A percentile compares a stretch with the other conserved stretches of the same genome.
These are phyloP conservation scores for Neotragus pygmaeus DNA, from an alignment of 2,113 vertebrate genomes.

Conservation along the genomic window DNA sequence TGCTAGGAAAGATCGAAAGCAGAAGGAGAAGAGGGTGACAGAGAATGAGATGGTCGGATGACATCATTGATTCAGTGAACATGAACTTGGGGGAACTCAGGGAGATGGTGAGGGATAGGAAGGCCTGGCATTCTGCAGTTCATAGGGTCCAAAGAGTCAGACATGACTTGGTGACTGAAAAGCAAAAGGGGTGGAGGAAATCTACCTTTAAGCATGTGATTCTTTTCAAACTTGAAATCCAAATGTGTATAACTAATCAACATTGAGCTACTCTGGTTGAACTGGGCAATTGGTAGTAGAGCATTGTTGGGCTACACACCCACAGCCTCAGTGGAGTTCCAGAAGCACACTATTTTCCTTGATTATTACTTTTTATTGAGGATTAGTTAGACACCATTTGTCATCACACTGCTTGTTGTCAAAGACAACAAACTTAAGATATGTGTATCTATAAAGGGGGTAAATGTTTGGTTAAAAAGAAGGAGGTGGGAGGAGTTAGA, in stretches of 20 bases:
- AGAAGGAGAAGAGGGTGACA: neutral
- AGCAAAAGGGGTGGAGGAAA: neutral
- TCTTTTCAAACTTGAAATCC: neutral
- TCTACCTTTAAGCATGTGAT: neutral
- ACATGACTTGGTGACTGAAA: neutral
- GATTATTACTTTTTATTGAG: slow-evolving; percentile 19
- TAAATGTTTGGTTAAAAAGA: neutral
- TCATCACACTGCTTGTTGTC: neutral
- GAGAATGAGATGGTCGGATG: neutral
- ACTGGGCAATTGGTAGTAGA: neutral
- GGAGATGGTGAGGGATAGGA: neutral
- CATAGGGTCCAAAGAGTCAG: neutral
- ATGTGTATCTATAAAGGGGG: neutral
- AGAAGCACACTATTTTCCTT: neutral
- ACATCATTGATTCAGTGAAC: neutral
- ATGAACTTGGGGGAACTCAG: neutral
- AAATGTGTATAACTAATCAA: neutral
- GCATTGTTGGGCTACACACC: neutral
- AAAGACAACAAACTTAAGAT: slow-evolving; percentile 10
- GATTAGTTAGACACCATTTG: neutral
- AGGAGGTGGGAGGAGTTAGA: neutral
- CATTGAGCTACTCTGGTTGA: neutral
- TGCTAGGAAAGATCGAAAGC: neutral
- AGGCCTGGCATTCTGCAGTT: neutral
- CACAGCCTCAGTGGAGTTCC: neutral